phyloP scores from a whole-genome alignment of 2,888 invertebrate genomes.

The Caenorhabditis sp. region DNA sequence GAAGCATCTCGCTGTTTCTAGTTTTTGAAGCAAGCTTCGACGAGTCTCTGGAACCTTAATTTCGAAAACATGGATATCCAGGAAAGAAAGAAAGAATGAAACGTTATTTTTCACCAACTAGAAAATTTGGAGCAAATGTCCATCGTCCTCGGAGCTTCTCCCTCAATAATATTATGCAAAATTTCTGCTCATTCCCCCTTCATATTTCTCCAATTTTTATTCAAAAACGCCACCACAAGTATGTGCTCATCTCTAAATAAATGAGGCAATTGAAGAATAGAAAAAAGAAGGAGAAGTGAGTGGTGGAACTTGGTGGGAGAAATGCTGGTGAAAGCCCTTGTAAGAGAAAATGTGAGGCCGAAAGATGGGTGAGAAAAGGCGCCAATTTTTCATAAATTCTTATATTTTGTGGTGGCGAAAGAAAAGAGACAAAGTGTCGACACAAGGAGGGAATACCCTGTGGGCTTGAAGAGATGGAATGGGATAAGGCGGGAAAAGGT shows the following conservation, averaged over 20 bases:
- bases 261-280: slow-evolving; percentile 50
- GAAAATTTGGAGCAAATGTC: neutral
- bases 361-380: slow-evolving; percentile 6
- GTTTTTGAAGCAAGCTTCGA: no score
- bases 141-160: neutral
- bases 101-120: neutral
- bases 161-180: neutral
- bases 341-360: slow-evolving; percentile 6
- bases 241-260: slow-evolving; percentile 59
- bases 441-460: slow-evolving; percentile 48
- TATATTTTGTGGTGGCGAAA: slow-evolving; percentile 36
- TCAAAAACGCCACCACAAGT: slow-evolving; percentile 48
- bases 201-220: slow-evolving; percentile 26
- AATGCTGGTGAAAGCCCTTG: slow-evolving; percentile 21
- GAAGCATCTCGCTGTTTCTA: no score
- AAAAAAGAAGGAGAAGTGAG: slow-evolving; percentile 30
- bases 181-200: slow-evolving; percentile 15
- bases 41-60: no score
- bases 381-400: slow-evolving; percentile 60
- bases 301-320: slow-evolving; percentile 1
- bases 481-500: slow-evolving; percentile 8
- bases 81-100: neutral
- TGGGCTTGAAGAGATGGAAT: slow-evolving; percentile 27
- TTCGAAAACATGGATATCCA: no score
- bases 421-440: slow-evolving; percentile 5